Base-by-base conservation (phyloP, 1,140 invertebrate genomes). In the Calycopis cecrops region DNA sequence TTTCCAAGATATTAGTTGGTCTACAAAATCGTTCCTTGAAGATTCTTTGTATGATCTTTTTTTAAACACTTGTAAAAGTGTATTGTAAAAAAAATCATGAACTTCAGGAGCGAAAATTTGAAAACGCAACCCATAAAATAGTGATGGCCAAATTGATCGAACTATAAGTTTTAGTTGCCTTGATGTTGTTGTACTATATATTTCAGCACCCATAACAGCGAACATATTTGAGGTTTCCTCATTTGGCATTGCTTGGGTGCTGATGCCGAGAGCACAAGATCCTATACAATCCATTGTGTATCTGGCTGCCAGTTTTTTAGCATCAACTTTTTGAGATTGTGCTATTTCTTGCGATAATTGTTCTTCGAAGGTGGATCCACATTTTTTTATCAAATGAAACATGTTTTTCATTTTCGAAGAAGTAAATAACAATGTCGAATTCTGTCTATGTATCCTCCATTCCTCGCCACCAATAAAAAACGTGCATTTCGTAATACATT, bases 361-460 rank as follows among this genome's bases (percentile, higher is more conserved):
- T 16, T 28, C 8, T 42, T 58, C 50, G 21, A 69, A 34, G 14
- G 18, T 18, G 14, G 17, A 3, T 14, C 48, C 35, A 38, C 69
- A 69, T 37, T 61, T 53, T 33, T 60, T 51, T 11, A 72, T 69
- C 1, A 67, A 55, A 48, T 65, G 62, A 44, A 69, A 72, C 70
- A 72, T 72, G 21, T 65, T 69, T 37, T 65, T 72, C 48, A 69
- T 62, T 59, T 72, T 72, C 2, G 55, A 28, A 4, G 65, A 60
- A 0, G 70, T 60, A 38, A 65, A 72, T 0, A 67, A 34, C 4
- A 67, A 62, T 0, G 60, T 61, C 4, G 69, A 38, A 50, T 69
- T 65, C n/a, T 69, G 64, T 18, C 67, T 55, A 12, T 62, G 35
- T 2, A 69, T 33, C 42, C 62, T 72, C 69, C 67, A 69, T 40